Evolutionary conservation across 2,113 vertebrate genomes (phyloP).

Genomic region (Oriolus oriolus): DNA sequence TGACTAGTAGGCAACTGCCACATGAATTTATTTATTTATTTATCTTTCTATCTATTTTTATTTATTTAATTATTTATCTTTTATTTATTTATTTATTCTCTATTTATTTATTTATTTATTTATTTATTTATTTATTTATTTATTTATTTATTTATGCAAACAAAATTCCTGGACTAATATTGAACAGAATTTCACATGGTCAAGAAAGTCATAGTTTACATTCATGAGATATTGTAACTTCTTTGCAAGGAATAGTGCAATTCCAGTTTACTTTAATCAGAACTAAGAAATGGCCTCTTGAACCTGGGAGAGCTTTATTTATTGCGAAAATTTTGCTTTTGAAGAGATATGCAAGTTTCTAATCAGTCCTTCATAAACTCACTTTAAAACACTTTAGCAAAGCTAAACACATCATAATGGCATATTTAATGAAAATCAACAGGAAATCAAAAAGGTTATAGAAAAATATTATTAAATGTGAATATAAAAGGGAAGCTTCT

Average conservation of each 20-base stretch:
- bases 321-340: background rate
- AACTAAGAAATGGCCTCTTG: background rate
- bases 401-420: background rate
- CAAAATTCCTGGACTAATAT: background rate
- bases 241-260: background rate
- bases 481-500: background rate
- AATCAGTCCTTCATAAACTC: background rate
- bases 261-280: background rate
- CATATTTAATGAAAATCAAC: background rate
- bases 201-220: background rate
- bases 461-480: background rate
- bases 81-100: too few species aligned
- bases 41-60: too few species aligned
- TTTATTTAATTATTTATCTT: too few species aligned
- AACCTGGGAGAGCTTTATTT: background rate
- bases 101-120: too few species aligned
- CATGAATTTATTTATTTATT: too few species aligned
- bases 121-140: too few species aligned
- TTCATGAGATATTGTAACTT: background rate
- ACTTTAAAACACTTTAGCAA: background rate
- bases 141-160: too few species aligned
- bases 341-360: background rate
- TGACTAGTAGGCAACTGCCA: background rate
- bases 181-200: background rate
- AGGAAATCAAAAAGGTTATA: background rate